These are phyloP conservation scores for Pollicipes pollicipes DNA, from an alignment of 1,140 invertebrate species.

Conservation along the genomic window DNA sequence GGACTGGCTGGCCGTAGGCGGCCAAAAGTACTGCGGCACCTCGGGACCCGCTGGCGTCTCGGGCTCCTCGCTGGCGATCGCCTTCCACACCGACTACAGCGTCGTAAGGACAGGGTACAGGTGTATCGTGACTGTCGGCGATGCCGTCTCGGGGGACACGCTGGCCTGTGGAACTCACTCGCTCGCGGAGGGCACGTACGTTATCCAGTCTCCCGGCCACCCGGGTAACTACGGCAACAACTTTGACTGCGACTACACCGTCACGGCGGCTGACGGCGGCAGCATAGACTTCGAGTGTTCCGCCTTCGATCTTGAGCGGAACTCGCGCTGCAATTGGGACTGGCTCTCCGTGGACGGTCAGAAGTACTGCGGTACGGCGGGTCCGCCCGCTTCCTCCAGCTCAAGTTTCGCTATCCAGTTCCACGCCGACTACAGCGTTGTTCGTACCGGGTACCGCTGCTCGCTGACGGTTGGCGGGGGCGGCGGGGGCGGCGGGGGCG, in stretches of 20 bases:
- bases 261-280: background rate
- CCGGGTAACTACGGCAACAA: slow-evolving; percentile 5
- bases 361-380: background rate
- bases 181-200: background rate
- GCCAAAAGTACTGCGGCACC: background rate
- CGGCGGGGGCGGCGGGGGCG: too few relatives aligned
- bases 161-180: background rate
- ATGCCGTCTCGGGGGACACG: background rate
- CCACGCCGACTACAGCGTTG: background rate
- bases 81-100: background rate
- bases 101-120: background rate
- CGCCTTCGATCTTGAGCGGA: background rate
- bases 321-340: background rate
- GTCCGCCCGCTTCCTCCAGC: background rate
- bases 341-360: background rate
- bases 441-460: too few relatives aligned
- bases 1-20: background rate
- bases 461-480: too few relatives aligned
- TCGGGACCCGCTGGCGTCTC: background rate
- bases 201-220: background rate
- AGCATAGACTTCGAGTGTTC: background rate
- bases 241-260: slow-evolving; percentile 4
- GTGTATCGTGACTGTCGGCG: background rate
- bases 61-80: background rate
- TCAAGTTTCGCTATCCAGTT: background rate